Evolutionary conservation across 2,888 invertebrate genomes (phyloP).

Genomic region (Dorcus hopei): DNA sequence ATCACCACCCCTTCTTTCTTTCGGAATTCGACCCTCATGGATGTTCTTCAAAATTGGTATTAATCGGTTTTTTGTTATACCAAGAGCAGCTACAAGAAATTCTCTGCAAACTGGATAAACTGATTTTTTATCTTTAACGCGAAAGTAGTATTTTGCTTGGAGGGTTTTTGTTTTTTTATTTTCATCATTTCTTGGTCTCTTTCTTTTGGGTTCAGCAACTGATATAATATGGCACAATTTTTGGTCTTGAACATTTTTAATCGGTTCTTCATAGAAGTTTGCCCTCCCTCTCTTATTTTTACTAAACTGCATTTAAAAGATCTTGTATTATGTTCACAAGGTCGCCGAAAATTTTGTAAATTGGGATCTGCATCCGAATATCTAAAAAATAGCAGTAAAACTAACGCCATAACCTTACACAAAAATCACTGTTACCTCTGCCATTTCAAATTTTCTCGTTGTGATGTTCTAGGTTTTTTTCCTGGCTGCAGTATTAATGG

Average conservation of each 20-base stretch:
- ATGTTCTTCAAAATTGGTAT: slow-evolving; percentile 4
- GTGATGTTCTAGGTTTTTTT: no score
- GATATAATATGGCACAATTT: slow-evolving; percentile 8
- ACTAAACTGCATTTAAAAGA: slow-evolving; percentile 11
- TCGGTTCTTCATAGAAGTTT: slow-evolving; percentile 1
- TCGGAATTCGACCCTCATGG: background rate
- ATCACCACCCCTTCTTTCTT: slow-evolving; percentile 9
- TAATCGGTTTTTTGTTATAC: slow-evolving; percentile 6
- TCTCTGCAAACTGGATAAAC: slow-evolving; percentile 7
- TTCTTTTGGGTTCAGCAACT: slow-evolving; percentile 9
- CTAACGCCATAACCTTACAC: background rate
- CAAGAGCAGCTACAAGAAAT: slow-evolving; percentile 6
- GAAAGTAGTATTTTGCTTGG: slow-evolving; percentile 7
- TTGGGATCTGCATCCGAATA: slow-evolving; percentile 8
- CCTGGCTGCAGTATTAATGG: no score
- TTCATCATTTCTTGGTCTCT: background rate
- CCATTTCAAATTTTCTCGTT: background rate
- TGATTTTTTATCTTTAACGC: slow-evolving; percentile 5
- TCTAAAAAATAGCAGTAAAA: slow-evolving; percentile 1
- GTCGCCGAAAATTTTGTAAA: slow-evolving; percentile 4
- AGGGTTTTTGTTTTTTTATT: slow-evolving; percentile 4
- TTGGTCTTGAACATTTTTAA: slow-evolving; percentile 10
- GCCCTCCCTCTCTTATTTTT: background rate
- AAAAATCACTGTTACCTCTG: background rate
- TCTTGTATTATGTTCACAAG: slow-evolving; percentile 9